Evolutionary conservation across 2,113 vertebrate species (phyloP).

Genomic region (Xiphias gladius): DNA sequence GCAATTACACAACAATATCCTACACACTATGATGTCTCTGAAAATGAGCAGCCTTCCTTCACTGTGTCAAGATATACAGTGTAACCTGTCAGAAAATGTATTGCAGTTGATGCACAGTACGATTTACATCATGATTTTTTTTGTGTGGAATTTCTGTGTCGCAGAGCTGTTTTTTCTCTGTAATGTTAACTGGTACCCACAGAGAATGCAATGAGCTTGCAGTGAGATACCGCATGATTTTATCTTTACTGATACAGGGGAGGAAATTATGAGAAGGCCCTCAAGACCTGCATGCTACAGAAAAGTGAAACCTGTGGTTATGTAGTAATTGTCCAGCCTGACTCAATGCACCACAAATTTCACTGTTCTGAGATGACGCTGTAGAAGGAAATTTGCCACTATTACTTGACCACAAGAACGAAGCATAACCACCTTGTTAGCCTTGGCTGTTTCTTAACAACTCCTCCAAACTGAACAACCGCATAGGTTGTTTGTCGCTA

Average conservation of each 20-base stretch:
- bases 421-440: conserved; percentile 56
- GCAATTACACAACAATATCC: conserved; percentile 11
- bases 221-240: conserved; percentile 47
- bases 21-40: conserved; percentile 6
- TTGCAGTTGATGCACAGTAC: conserved; percentile 30
- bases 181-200: conserved; percentile 31
- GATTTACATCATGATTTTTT: conserved; percentile 39
- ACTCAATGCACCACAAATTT: conserved; percentile 37
- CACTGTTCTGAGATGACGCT: conserved; percentile 38
- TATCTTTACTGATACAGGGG: conserved; percentile 61
- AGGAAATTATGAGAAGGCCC: conserved; percentile 68
- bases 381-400: conserved; percentile 39
- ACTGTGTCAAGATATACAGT: conserved; percentile 49
- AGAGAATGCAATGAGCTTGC: conserved; percentile 21
- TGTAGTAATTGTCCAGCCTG: conserved; percentile 66
- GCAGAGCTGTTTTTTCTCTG: conserved; percentile 7
- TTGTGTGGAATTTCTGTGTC: conserved; percentile 16
- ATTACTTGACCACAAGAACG: conserved; percentile 46
- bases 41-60: conserved; percentile 35
- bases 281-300: conserved; percentile 55
- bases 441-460: background rate
- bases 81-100: conserved; percentile 48
- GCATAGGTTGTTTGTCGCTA: background rate
- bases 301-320: conserved; percentile 67
- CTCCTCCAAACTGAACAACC: background rate